A percentile compares a stretch with the other conserved stretches of the same genome.
Conservation (phyloP, 2,888 invertebrate species). For the Peribatodes rhomboidaria region DNA sequence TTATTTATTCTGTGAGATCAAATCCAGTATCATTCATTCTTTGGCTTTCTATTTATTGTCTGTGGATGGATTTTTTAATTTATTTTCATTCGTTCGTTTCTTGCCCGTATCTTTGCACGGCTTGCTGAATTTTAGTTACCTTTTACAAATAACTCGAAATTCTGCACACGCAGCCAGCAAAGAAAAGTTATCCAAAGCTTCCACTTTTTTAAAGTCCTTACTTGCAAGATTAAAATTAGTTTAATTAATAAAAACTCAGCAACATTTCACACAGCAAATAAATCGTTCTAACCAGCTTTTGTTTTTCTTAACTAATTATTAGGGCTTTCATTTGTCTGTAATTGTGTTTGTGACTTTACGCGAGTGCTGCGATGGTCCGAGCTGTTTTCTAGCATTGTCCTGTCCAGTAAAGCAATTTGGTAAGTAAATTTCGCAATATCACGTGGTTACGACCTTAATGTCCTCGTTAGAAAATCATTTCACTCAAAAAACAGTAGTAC, state of each 20-base stretch:
- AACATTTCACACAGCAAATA: neutral
- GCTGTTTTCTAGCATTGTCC: conserved; percentile 85
- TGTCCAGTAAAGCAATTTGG: conserved; percentile 78
- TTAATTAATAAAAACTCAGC: neutral
- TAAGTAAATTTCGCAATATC: conserved; percentile 58
- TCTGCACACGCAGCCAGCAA: neutral
- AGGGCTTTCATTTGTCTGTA: conserved; percentile 59
- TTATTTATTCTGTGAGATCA: too few relatives aligned
- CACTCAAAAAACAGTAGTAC: neutral
- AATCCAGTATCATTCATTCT: neutral
- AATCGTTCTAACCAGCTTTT: conserved; percentile 53
- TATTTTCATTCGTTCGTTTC: conserved; percentile 21
- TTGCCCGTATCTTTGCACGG: conserved; percentile 8
- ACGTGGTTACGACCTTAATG: neutral
- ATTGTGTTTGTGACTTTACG: conserved; percentile 69
- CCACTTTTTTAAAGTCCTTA: neutral
- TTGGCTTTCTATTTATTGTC: conserved; percentile 5
- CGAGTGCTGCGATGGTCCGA: conserved; percentile 79
- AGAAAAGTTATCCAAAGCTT: neutral
- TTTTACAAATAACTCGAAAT: conserved; percentile 7
- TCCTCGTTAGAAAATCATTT: neutral
- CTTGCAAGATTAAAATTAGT: neutral
- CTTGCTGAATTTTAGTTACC: conserved; percentile 23
- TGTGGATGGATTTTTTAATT: neutral
- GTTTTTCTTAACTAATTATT: conserved; percentile 56